Conservation (phyloP, 2,113 vertebrate species). For the Calonectris borealis region DNA sequence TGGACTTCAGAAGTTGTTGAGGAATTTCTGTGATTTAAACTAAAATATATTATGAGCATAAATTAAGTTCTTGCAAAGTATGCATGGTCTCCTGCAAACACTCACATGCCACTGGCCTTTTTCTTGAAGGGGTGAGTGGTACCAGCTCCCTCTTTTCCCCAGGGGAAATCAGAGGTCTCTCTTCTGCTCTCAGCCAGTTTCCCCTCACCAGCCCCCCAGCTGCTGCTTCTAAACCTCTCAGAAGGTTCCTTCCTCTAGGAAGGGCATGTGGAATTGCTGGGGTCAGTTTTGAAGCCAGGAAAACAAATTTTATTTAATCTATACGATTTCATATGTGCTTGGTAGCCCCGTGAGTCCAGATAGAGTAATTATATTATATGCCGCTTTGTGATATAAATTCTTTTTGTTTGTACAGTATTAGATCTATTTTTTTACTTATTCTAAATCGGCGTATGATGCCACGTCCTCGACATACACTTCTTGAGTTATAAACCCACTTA, state of each 20-base stretch:
- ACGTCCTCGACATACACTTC: background rate
- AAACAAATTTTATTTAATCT: background rate
- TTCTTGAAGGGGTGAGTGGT: background rate
- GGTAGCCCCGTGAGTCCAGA: background rate
- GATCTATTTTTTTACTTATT: background rate
- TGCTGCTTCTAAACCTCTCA: background rate
- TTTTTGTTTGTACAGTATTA: background rate
- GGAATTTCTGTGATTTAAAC: background rate
- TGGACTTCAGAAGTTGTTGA: background rate
- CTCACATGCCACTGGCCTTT: background rate
- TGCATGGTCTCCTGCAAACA: background rate
- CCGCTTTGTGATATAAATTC: background rate
- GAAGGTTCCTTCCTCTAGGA: background rate
- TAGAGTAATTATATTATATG: background rate
- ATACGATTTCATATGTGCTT: background rate
- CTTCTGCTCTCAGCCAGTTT: background rate
- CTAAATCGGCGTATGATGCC: background rate
- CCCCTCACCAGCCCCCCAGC: background rate
- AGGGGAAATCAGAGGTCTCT: background rate
- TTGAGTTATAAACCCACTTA: background rate
- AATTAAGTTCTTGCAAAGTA: background rate
- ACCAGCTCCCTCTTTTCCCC: background rate
- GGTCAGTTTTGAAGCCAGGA: background rate
- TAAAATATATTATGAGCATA: background rate
- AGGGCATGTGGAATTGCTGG: background rate